Conservation (phyloP, 2,888 invertebrate genomes). For the Amphipoea oculea region DNA sequence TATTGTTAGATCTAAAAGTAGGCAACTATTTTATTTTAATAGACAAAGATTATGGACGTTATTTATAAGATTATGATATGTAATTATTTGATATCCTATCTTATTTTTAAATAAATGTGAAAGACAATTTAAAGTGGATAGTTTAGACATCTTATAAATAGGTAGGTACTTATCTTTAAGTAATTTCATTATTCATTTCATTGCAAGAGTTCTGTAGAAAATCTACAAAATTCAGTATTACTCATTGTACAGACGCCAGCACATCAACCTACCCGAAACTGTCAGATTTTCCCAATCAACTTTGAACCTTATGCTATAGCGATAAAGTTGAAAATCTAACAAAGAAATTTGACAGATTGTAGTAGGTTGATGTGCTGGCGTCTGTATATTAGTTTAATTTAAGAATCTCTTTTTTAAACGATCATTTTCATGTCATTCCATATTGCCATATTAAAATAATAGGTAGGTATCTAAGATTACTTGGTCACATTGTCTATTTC, state of each 20-base stretch:
- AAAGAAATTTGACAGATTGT: too few species aligned
- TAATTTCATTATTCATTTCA: conserved; percentile 1
- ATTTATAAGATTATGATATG: background rate
- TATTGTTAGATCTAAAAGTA: background rate
- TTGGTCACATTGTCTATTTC: conserved; percentile 63
- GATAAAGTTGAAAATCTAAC: too few species aligned
- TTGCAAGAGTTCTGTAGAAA: background rate
- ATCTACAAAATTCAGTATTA: conserved; percentile 41
- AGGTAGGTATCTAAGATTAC: conserved; percentile 8
- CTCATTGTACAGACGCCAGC: background rate
- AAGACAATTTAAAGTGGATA: conserved; percentile 25
- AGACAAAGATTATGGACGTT: background rate
- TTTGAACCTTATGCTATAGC: too few species aligned
- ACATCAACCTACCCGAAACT: too few species aligned
- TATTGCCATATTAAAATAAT: conserved; percentile 52
- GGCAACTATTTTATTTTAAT: conserved; percentile 12
- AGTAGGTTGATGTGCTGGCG: too few species aligned
- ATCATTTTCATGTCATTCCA: conserved; percentile 47
- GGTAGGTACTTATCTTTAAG: background rate
- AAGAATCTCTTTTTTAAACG: conserved; percentile 27
- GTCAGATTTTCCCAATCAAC: too few species aligned
- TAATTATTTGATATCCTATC: background rate
- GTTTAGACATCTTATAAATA: background rate
- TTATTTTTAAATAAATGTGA: background rate
- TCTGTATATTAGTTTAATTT: background rate